Base-by-base conservation (phyloP, 2,888 invertebrate species). In the Tetragonula carbonaria region DNA sequence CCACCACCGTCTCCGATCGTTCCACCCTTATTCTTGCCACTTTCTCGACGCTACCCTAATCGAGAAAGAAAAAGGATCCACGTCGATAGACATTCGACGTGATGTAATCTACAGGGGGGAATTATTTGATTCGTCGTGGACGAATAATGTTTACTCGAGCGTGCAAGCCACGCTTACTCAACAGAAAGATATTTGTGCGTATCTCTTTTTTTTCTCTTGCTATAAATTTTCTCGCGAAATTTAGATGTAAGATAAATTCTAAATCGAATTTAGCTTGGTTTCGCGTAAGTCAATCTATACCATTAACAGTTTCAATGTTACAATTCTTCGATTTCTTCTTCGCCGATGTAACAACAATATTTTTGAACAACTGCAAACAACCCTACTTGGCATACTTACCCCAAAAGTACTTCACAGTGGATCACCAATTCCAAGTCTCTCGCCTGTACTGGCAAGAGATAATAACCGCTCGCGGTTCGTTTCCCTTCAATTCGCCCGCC, bases 41-140 rank as follows among this genome's bases (percentile, higher is more conserved):
- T 84, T 87, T 84, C 87, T 74, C 68, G 80, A 73, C 72, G 65
- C 71, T 74, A 45, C 81, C 81, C 70, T 72, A 85, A 78, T 83
- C 70, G 78, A 83, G 75, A 87, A 91, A 88, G 82, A 84, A 91
- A 89, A 91, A 88, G 86, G 88, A 89, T 90, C 88, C 90, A 82
- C 88, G 91, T 91, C 92, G 88, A 92, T 92, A 91, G 91, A 88
- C 88, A 87, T 86, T 87, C 90, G 87, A 89, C 90, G 87, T 80
- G 88, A 79, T 85, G 89, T 92, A 92, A 92, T 92, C 90, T 91
- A 88, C 83, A 76, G 23, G 88, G 88, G 38, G 90, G 89, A 91
- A 90, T 91, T 90, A 90, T 89, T 90, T 82, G 87, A 87, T 88
- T 89, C 87, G 79, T 55, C 55, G 63, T 28, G 38, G 8, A 50